A percentile compares a stretch with the other conserved stretches of the same genome.
These are phyloP conservation scores for Scaptomyza caliginosa DNA, from an alignment of 2,888 invertebrate genomes.

Conservation along the genomic window DNA sequence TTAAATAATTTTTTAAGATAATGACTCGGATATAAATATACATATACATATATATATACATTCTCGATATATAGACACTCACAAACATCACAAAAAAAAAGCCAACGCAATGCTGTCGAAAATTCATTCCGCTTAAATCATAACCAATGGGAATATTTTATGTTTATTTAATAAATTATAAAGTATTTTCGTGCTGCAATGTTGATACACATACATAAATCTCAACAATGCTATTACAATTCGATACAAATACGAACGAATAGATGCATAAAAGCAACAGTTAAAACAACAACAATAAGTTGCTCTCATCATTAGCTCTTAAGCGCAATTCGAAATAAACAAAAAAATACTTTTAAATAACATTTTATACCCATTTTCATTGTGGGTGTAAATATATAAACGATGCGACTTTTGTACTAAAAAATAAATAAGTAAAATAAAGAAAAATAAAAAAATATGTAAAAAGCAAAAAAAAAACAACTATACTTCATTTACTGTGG, in stretches of 20 bases:
- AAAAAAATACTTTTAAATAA: slow-evolving; percentile 40
- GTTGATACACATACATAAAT: slow-evolving; percentile 11
- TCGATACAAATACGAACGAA: slow-evolving; percentile 33
- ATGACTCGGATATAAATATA: no score
- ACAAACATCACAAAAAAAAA: slow-evolving; percentile 34
- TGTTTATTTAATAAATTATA: slow-evolving; percentile 80
- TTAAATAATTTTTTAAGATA: slow-evolving; percentile 47
- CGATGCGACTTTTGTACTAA: slow-evolving; percentile 68
- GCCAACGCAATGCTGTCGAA: slow-evolving; percentile 22
- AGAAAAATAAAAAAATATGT: slow-evolving; percentile 40
- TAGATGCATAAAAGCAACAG: slow-evolving; percentile 14
- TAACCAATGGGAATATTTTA: slow-evolving; percentile 69
- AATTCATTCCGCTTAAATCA: slow-evolving; percentile 40
- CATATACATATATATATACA: slow-evolving; percentile 21
- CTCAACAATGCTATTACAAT: slow-evolving; percentile 33
- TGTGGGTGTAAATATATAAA: slow-evolving; percentile 69
- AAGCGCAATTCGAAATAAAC: slow-evolving; percentile 52
- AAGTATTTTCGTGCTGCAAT: slow-evolving; percentile 71
- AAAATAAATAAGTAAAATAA: slow-evolving; percentile 50
- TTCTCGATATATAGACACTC: slow-evolving; percentile 13
- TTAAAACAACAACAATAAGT: slow-evolving; percentile 15
- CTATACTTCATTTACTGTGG: not conserved
- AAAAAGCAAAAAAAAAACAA: slow-evolving; percentile 31
- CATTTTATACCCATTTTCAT: slow-evolving; percentile 41
- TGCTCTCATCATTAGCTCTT: slow-evolving; percentile 58